Evolutionary conservation across 2,888 invertebrate species (phyloP).

Genomic region (Brenthis ino): DNA sequence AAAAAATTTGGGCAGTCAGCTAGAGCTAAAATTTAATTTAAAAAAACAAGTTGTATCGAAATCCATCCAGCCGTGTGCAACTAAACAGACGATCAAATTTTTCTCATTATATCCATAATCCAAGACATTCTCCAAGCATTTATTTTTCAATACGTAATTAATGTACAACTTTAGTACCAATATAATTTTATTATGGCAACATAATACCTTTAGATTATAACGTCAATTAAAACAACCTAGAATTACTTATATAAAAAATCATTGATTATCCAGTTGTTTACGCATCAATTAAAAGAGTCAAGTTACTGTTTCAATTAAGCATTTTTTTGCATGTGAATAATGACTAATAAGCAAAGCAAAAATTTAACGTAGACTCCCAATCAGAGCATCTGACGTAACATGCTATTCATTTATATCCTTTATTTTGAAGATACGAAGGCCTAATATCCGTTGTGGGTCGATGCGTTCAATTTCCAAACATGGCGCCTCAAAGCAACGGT

Average conservation of each 20-base stretch:
- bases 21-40: too few relatives aligned
- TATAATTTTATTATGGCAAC: too few relatives aligned
- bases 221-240: too few relatives aligned
- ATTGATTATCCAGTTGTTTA: not conserved
- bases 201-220: too few relatives aligned
- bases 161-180: too few relatives aligned
- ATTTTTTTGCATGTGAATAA: constrained; percentile 15
- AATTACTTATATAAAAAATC: not conserved
- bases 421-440: constrained; percentile 4
- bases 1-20: too few relatives aligned
- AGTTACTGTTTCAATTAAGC: not conserved
- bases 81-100: too few relatives aligned
- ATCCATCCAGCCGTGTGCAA: too few relatives aligned
- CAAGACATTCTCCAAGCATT: too few relatives aligned
- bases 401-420: not conserved
- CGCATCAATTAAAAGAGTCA: not conserved
- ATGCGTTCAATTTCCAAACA: constrained; percentile 28
- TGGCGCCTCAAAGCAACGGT: constrained; percentile 35
- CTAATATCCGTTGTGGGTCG: not conserved
- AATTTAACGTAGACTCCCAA: constrained; percentile 13
- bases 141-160: too few relatives aligned
- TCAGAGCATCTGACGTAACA: constrained; percentile 2
- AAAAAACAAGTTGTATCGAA: too few relatives aligned
- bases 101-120: too few relatives aligned
- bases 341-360: not conserved